Base-by-base conservation (phyloP, 2,888 invertebrate species). In the Rhingia rostrata region DNA sequence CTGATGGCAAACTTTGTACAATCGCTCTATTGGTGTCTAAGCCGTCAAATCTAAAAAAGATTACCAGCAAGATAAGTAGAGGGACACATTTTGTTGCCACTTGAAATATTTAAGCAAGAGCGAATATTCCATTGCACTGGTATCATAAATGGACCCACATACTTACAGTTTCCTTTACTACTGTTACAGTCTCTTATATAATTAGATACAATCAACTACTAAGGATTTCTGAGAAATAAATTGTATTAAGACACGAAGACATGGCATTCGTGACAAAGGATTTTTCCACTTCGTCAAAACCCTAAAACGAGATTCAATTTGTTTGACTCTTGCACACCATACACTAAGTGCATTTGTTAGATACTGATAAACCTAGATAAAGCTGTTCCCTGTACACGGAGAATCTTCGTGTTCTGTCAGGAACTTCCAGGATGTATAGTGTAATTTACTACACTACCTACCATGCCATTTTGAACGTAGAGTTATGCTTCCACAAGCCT, bases 241-340 rank as follows among this genome's bases (percentile, higher is more conserved):
- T 54, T 63, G 22, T 61, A 49, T 53, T 53, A 37, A 12, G 9
- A 43, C 12, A 6, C 10, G 5, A 4, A 49, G 4, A 39, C 30
- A 22, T 22, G 22, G 53, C 60, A 41, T 61, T 43, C 43, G 43
- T 35, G 60, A 10, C 10, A 69, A 58, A 49, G 9, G 45, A 39
- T 37, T 72, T 72, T 47, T 47, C 39, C 58, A 70, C 47, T 61
- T 72, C 37, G 63, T 61, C 61, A 47, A 64, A 60, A 58, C 39
- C 60, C 14, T 70, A 63, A 39, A 47, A 54, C 41, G 9, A 72
- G 43, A 74, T 58, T 66, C 49, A 56, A 58, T 66, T 74, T 58
- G 41, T 66, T 33, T 49, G 41, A 41, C n/a, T 43, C 60, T 22
- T 30, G 14, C 30, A 30, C 45, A 54, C 54, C 53, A 14, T 12